Base-by-base conservation (phyloP, 2,113 vertebrate species). In the Bubo blakistoni region DNA sequence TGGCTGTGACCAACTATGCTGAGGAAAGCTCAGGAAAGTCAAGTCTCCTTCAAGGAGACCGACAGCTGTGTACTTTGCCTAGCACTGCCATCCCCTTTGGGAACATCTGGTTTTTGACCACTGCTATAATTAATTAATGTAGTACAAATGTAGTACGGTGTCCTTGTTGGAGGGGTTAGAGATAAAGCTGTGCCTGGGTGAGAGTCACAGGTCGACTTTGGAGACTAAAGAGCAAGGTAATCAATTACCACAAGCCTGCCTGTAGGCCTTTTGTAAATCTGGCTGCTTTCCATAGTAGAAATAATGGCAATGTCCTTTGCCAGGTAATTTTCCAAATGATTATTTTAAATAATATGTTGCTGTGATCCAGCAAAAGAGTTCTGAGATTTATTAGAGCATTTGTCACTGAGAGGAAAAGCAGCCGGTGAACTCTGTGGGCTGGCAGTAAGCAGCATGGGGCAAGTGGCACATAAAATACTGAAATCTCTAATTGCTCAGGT, bases 251-350 rank as follows among this genome's bases (percentile, higher is more conserved):
- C 81, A 79, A 62, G 38, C 61, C 55, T 73, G 84, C 74, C 61
- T 10, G 5, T 5, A 4, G 74, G 67, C 34, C 26, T 94, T 92
- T n/a, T 81, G 59, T 42, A 77, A 51, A 63, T 20, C 81, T 96
- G 96, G 70, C 87, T 86, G 34, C 47, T 67, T 90, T 83, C 92
- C 87, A 72, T 15, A 46, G 65, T 16, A 93, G 92, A 93, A 92
- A 90, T 94, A 95, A 95, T 84, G 81, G 79, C 86, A 44, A n/a
- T 62, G 46, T 93, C 82, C 61, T 93, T 88, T 91, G 92, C 97
- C 87, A 93, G 90, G 81, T 88, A 86, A 86, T 96, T 93, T 96
- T 94, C 93, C 63, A 78, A 94, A 90, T 88, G 42, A 93, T 95
- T 96, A 63, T 95, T 96, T 95, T 78, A 92, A 96, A 92, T 92